Base-by-base conservation (phyloP, 2,888 invertebrate species). In the Lasioglossum leucozonium region DNA sequence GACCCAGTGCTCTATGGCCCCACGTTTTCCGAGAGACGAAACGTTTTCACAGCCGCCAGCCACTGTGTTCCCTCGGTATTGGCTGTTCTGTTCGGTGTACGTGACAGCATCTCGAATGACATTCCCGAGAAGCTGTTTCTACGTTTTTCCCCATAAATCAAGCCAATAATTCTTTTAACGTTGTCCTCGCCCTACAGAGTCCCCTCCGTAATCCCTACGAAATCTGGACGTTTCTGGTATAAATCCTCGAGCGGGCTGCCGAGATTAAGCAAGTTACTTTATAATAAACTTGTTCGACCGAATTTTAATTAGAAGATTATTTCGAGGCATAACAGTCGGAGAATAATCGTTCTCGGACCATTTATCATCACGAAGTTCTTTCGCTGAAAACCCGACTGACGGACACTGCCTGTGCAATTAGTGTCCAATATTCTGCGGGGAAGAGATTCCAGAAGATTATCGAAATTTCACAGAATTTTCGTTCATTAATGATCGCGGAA, bases 91-190 rank as follows among this genome's bases (percentile, higher is more conserved):
- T 37, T 58, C 67, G 8, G n/a, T 65, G 72, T 76, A 51, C 85
- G 58, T 73, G 69, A 51, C 74, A 37, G 42, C 80, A 30, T 85
- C 85, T 85, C 85, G n/a, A 44, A 80, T 76, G 76, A 72, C 85
- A 65, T 58, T 79, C 67, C 47, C 58, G 55, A n/a, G 69, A 72
- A 79, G 55, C 55, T 22, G 51, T 13, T 40, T 30, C 67, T 72
- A 73, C 42, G 76, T 69, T 62, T 79, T 75, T 51, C 79, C 10
- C 22, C 85, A 72, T 80, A 84, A 84, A 84, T 84, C 84, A 84
- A 22, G n/a, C 26, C 77, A 78, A 84, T 84, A 84, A 84, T 84
- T 84, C 84, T 84, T 84, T 84, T 62, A 74, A 78, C 84, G 78
- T 78, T 30, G 58, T 62, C 58, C 58, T 13, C 26, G 16, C 6